Base-by-base conservation (phyloP, 2,797 vertebrate species). In the Anabas testudineus region DNA sequence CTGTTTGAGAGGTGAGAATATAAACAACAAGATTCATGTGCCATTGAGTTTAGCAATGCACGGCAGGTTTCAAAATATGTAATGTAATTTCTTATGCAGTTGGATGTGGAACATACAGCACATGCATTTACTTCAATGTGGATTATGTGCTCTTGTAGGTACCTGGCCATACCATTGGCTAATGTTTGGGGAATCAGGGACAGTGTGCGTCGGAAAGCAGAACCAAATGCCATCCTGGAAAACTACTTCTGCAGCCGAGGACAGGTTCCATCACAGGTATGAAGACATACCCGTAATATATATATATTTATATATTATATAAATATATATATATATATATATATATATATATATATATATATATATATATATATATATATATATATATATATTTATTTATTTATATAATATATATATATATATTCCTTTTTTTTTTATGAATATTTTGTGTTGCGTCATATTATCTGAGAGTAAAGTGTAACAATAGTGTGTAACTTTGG, bases 1-100 rank as follows among this genome's bases (percentile, higher is more conserved):
- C 56, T 96, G 73, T 95, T 94, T 78, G 96, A 98, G 92, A 97
- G 94, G 97, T 97, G 77, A 83, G 88, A 66, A 13, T 15, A 9
- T 7, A 7, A 30, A 61, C 18, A 21, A 4, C 57, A 28, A 37
- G 32, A 67, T 1, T 32, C 43, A 39, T 71, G 43, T 63, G 42
- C 45, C 59, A 21, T 4, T 34, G 22, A 61, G 39, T 16, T 55
- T 18, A 62, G 68, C 36, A 32, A 26, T 28, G 19, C 61, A 37
- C 0, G 0, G 68, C 53, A 72, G 36, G 22, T 83, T 80, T 82
- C 48, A 57, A 19, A 72, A 62, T 43, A 26, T 5, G 12, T 12
- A 57, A 30, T 36, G 28, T 19, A 2, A 41, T 12, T 6, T 47
- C 18, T 41, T 43, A 1, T 2, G 9, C 16, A 53, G 19, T 28